Conservation (phyloP, 2,888 invertebrate genomes). For the Villa cingulata region DNA sequence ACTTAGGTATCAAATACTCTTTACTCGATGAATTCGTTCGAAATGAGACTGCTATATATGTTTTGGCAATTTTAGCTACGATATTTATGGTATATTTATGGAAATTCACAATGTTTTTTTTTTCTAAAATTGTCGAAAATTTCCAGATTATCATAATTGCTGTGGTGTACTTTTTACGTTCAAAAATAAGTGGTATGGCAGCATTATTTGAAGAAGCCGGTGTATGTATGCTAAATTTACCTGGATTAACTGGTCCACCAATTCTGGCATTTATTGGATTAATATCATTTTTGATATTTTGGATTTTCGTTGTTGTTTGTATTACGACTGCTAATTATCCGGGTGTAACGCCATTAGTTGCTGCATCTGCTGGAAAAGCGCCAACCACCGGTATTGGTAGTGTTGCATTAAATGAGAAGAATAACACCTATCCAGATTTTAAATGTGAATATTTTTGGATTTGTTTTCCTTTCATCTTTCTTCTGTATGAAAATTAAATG, state of each 20-base stretch:
- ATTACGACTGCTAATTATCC: constrained; percentile 68
- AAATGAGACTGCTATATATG: constrained; percentile 75
- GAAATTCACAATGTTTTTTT: no score
- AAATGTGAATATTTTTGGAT: constrained; percentile 29
- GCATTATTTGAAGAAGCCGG: constrained; percentile 83
- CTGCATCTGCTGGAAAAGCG: constrained; percentile 5
- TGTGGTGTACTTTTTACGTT: constrained; percentile 61
- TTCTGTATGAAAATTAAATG: background rate
- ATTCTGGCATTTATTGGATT: constrained; percentile 68
- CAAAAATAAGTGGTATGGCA: constrained; percentile 68
- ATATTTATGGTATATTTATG: constrained; percentile 57
- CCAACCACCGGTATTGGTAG: constrained; percentile 18
- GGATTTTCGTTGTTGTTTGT: constrained; percentile 72
- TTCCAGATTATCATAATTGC: constrained; percentile 57
- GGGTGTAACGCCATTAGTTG: constrained; percentile 38
- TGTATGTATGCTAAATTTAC: constrained; percentile 70
- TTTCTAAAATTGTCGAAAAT: no score
- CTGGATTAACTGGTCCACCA: constrained; percentile 73
- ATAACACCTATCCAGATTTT: constrained; percentile 19
- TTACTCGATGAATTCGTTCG: constrained; percentile 63
- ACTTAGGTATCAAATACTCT: constrained; percentile 23
- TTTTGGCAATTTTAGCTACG: constrained; percentile 73
- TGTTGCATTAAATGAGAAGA: constrained; percentile 13
- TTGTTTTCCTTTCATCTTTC: no score
- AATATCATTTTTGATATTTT: constrained; percentile 66